These are phyloP conservation scores for Calameuta idolon DNA, from an alignment of 2,888 invertebrate genomes.

Conservation along the genomic window DNA sequence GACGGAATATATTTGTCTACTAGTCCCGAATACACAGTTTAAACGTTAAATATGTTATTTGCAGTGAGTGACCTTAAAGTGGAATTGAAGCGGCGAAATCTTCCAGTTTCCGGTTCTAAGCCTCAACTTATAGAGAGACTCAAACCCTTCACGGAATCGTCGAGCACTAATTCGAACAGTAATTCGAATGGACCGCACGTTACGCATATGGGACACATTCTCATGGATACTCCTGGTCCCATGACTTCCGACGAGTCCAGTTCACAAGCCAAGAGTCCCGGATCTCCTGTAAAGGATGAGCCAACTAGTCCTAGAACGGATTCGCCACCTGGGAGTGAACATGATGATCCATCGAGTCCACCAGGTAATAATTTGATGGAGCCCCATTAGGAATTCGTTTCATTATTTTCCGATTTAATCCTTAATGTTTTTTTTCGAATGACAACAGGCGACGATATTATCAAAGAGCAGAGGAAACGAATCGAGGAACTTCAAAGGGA, in stretches of 20 bases:
- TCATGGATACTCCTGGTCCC: slow-evolving; percentile 66
- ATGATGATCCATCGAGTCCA: slow-evolving; percentile 68
- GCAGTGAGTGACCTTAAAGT: slow-evolving; percentile 91
- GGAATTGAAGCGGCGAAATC: slow-evolving; percentile 91
- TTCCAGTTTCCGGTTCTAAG: slow-evolving; percentile 96
- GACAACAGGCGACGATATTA: slow-evolving; percentile 76
- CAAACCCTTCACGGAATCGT: slow-evolving; percentile 75
- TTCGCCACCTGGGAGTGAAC: slow-evolving; percentile 64
- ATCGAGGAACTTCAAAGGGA: slow-evolving; percentile 90
- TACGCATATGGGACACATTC: slow-evolving; percentile 65
- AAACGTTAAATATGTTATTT: slow-evolving; percentile 21
- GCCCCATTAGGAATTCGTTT: neutral
- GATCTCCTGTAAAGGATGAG: slow-evolving; percentile 59
- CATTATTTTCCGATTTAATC: slow-evolving; percentile 18
- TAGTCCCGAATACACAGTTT: neutral
- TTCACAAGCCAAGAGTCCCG: slow-evolving; percentile 59
- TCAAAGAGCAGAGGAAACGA: slow-evolving; percentile 85
- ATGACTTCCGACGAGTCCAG: slow-evolving; percentile 61
- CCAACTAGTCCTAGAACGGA: slow-evolving; percentile 60
- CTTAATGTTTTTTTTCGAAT: neutral
- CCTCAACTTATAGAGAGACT: slow-evolving; percentile 93
- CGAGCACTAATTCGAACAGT: slow-evolving; percentile 50
- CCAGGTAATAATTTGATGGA: slow-evolving; percentile 52
- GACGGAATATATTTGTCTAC: neutral
- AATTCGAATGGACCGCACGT: slow-evolving; percentile 61